Conservation (phyloP, 2,888 invertebrate species). For the Drosophila paranaensis region DNA sequence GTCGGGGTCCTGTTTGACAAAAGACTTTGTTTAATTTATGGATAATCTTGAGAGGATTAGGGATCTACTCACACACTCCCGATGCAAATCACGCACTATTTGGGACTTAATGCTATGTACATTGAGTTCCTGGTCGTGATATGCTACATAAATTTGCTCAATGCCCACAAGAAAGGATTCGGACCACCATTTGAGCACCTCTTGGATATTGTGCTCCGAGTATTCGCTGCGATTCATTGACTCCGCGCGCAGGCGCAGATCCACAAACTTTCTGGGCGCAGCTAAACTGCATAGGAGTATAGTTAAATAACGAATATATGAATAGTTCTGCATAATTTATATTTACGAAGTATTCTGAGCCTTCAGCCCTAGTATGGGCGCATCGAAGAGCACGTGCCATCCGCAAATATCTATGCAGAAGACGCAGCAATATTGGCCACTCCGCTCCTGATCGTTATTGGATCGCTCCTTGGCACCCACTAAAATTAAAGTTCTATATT, state of each 20-base stretch:
- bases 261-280: conserved; percentile 23
- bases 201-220: conserved; percentile 25
- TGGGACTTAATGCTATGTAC: conserved; percentile 28
- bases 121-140: conserved; percentile 18
- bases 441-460: background rate
- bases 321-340: no score
- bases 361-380: conserved; percentile 49
- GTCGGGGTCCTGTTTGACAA: conserved; percentile 22
- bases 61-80: conserved; percentile 44
- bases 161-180: conserved; percentile 48
- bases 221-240: conserved; percentile 52
- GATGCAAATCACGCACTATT: conserved; percentile 25
- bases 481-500: background rate
- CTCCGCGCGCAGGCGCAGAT: conserved; percentile 42
- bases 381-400: conserved; percentile 46
- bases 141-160: conserved; percentile 44
- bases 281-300: background rate
- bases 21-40: no score
- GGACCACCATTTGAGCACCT: conserved; percentile 58
- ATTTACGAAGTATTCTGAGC: conserved; percentile 20
- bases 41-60: background rate
- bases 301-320: no score
- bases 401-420: conserved; percentile 41
- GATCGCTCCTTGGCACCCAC: background rate
- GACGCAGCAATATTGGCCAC: conserved; percentile 41